Base-by-base conservation (phyloP, 2,888 invertebrate species). In the Apomyelois bistriatella region DNA sequence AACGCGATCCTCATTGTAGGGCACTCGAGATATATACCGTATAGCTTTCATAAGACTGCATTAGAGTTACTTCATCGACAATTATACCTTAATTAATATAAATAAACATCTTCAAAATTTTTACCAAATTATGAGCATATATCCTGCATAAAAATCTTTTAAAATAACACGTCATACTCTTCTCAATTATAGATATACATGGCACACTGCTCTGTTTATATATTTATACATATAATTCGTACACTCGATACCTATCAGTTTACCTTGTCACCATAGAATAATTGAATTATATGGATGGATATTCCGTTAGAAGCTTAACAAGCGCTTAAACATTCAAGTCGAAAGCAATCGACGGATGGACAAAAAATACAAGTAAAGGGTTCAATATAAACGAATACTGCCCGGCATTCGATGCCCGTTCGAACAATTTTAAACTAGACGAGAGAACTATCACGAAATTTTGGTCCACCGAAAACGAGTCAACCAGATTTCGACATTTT, bases 231-330 rank as follows among this genome's bases (percentile, higher is more conserved):
- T 71, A 72, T 68, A 74, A 71, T 72, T 78, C 76, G 78, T 80
- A 84, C 80, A 84, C 72, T 78, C 78, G 80, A 72, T 74, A 83
- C 79, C 78, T 85, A 84, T 73, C 84, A 78, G 80, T 81, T 84
- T 85, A 88, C 90, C 87, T 88, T 89, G 88, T 89, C 82, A 82
- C 87, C 87, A 88, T 87, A 85, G 82, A 83, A 83, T 89, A 90
- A 90, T 90, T 89, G 89, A 88, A 84, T 87, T 84, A 81, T 76
- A 85, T 89, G 89, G 89, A 89, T 89, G 89, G 90, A 90, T 85
- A 85, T 79, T 77, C 79, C 74, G 74, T 86, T 77, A 72, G 78
- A 85, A 89, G 87, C 87, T 88, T 86, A 84, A 75, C 63, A 87
- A 86, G 87, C 86, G 79, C 75, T 83, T 74, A 73, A 70, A 72